phyloP scores from a whole-genome alignment of 2,888 invertebrate genomes.

The Dryobotodes eremita region DNA sequence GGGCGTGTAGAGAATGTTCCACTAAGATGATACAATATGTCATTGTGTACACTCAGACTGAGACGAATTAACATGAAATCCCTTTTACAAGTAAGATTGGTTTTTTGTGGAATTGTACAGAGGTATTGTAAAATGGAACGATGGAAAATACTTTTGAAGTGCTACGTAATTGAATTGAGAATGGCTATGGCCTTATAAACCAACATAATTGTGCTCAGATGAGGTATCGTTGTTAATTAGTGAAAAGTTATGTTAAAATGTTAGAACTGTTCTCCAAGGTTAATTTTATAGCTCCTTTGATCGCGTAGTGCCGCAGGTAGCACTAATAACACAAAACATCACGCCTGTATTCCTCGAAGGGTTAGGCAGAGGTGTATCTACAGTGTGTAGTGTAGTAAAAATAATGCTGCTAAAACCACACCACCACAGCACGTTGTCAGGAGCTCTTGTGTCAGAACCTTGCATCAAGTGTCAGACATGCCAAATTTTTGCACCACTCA shows the following conservation, averaged over 20 bases:
- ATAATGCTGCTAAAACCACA: neutral
- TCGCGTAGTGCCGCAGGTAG: neutral
- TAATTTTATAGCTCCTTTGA: too few species aligned
- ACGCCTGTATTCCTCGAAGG: neutral
- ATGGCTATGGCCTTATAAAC: neutral
- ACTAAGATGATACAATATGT: slow-evolving; percentile 10
- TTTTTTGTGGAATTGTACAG: neutral
- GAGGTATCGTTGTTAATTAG: neutral
- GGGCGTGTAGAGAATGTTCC: neutral
- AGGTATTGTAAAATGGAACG: neutral
- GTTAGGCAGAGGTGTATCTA: neutral
- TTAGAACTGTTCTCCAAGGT: too few species aligned
- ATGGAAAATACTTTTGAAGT: neutral
- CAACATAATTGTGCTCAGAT: neutral
- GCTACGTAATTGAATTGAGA: neutral
- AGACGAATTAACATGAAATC: neutral
- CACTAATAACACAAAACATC: neutral
- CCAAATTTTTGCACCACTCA: neutral
- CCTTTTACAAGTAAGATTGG: neutral
- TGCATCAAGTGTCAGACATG: neutral
- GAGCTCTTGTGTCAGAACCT: neutral
- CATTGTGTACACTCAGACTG: neutral
- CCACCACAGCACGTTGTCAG: neutral
- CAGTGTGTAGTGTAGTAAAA: neutral
- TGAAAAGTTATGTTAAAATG: neutral